Percentiles rank a stretch among this genome's conserved stretches.
These are phyloP conservation scores for Drosophila setifemur DNA, from an alignment of 1,140 invertebrate species.

Conservation along the genomic window DNA sequence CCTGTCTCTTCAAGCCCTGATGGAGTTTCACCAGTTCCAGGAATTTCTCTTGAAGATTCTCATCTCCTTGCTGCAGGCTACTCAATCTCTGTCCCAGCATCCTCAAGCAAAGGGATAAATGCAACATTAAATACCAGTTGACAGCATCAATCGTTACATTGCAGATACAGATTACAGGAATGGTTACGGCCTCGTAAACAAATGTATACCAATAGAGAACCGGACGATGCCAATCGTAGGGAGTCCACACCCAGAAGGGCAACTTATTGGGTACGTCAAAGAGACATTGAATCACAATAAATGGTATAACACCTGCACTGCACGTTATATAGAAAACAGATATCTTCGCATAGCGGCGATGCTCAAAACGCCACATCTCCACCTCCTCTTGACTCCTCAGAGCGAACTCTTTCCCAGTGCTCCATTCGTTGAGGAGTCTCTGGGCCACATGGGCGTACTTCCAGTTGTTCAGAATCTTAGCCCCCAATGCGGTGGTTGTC, in stretches of 20 bases:
- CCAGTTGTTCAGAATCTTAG: slow-evolving; percentile 56
- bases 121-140: slow-evolving; percentile 60
- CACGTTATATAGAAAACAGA: slow-evolving; percentile 12
- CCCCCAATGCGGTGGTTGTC: slow-evolving; percentile 39
- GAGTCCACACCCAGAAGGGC: slow-evolving; percentile 56
- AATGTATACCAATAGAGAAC: slow-evolving; percentile 45
- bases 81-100: slow-evolving; percentile 50
- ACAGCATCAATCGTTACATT: slow-evolving; percentile 46
- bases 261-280: slow-evolving; percentile 27
- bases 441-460: slow-evolving; percentile 13
- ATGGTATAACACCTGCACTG: slow-evolving; percentile 31
- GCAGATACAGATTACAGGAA: slow-evolving; percentile 27
- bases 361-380: slow-evolving; percentile 33
- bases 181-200: slow-evolving; percentile 26
- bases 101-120: slow-evolving; percentile 48
- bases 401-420: background rate
- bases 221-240: slow-evolving; percentile 50
- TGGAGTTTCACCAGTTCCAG: slow-evolving; percentile 33
- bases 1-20: slow-evolving; percentile 22
- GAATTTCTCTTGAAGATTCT: slow-evolving; percentile 5
- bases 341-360: slow-evolving; percentile 24
- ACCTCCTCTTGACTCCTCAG: slow-evolving; percentile 20
- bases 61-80: background rate
- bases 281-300: slow-evolving; percentile 24
- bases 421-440: slow-evolving; percentile 36